Evolutionary conservation across 2,888 invertebrate genomes (phyloP).

Genomic region (Neocrepidodera transversa): DNA sequence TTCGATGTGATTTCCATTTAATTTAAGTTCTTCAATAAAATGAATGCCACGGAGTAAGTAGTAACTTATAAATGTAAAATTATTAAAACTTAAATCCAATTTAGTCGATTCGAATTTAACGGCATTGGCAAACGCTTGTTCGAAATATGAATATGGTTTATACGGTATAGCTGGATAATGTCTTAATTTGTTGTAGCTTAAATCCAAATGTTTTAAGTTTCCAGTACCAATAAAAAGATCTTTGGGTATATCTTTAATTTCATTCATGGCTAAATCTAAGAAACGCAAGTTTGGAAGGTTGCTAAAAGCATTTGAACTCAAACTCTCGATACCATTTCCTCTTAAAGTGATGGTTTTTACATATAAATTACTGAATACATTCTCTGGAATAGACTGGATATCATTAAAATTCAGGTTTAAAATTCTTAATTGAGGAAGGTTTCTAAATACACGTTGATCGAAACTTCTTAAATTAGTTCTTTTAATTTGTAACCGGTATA

Average conservation of each 20-base stretch:
- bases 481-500: constrained; percentile 36
- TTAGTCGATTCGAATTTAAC: constrained; percentile 21
- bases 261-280: constrained; percentile 45
- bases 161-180: constrained; percentile 12
- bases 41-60: constrained; percentile 38
- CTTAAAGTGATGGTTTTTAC: constrained; percentile 37
- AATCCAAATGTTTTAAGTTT: constrained; percentile 39
- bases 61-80: constrained; percentile 38
- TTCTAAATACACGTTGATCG: constrained; percentile 38
- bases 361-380: constrained; percentile 39
- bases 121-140: constrained; percentile 35
- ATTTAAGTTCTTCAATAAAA: constrained; percentile 33
- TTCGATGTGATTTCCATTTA: constrained; percentile 39
- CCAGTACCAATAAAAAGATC: constrained; percentile 40
- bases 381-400: constrained; percentile 32
- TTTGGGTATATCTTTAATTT: constrained; percentile 35
- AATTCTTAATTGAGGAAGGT: constrained; percentile 34
- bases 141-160: constrained; percentile 37
- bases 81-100: constrained; percentile 44
- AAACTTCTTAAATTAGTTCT: constrained; percentile 31
- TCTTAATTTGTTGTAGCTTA: constrained; percentile 41
- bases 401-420: constrained; percentile 42
- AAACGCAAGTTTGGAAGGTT: constrained; percentile 38
- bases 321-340: constrained; percentile 39
- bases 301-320: constrained; percentile 41